Evolutionary conservation across 2,888 invertebrate species (phyloP).

Genomic region (Isotomurus palustris): DNA sequence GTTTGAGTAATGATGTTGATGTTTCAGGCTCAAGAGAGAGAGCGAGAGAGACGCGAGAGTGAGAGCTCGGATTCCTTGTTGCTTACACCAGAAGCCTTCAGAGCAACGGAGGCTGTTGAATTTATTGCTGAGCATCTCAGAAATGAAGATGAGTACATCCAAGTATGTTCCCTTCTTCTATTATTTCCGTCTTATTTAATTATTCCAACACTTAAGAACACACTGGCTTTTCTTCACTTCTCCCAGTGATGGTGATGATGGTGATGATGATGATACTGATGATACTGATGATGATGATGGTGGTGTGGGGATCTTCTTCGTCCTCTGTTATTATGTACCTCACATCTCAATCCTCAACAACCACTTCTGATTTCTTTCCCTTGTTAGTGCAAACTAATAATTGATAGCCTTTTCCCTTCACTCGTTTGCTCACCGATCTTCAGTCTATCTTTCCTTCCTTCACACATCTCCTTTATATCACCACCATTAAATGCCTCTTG

Average conservation of each 20-base stretch:
- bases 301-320: too few species aligned
- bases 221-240: background rate
- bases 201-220: constrained; percentile 8
- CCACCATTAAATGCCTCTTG: too few species aligned
- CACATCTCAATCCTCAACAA: too few species aligned
- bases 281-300: too few species aligned
- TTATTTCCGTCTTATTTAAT: constrained; percentile 3
- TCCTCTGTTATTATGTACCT: too few species aligned
- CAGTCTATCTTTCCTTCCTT: background rate
- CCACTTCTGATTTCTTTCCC: background rate
- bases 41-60: constrained; percentile 65
- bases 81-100: constrained; percentile 85
- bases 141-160: constrained; percentile 97
- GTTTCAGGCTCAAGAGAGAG: constrained; percentile 45
- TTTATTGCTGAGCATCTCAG: constrained; percentile 97
- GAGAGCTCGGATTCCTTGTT: constrained; percentile 87
- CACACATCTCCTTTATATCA: too few species aligned
- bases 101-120: constrained; percentile 95
- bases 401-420: constrained; percentile 1
- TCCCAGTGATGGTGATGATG: too few species aligned
- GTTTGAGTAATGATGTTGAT: constrained; percentile 7
- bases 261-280: too few species aligned
- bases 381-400: background rate
- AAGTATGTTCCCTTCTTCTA: constrained; percentile 59
- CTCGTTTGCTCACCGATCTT: background rate